phyloP scores from a whole-genome alignment of 2,113 vertebrate species.

The Xenopus laevis region DNA sequence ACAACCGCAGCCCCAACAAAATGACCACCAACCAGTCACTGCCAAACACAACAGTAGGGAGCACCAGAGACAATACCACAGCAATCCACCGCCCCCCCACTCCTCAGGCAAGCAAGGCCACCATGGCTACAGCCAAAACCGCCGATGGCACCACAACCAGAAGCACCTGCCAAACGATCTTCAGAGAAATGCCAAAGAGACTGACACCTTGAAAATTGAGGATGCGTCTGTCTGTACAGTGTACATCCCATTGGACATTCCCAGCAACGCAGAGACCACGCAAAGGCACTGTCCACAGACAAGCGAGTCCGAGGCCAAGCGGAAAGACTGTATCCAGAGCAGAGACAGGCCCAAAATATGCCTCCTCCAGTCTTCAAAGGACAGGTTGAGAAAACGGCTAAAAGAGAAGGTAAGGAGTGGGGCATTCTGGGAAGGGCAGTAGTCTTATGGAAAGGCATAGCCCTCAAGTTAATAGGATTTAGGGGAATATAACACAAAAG shows the following conservation, averaged over 20 bases:
- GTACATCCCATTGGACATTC: constrained; percentile 51
- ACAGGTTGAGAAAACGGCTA: constrained; percentile 87
- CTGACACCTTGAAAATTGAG: constrained; percentile 72
- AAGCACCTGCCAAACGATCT: constrained; percentile 66
- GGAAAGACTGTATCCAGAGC: constrained; percentile 58
- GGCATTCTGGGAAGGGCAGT: no score
- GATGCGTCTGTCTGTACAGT: constrained; percentile 54
- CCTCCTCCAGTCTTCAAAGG: constrained; percentile 93
- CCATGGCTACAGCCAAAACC: constrained; percentile 92
- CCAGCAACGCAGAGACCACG: constrained; percentile 54
- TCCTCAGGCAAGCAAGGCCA: constrained; percentile 78
- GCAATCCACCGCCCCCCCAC: constrained; percentile 67
- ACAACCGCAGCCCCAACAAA: constrained; percentile 43
- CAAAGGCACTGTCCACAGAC: constrained; percentile 53
- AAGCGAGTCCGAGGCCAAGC: constrained; percentile 51
- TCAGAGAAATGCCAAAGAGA: constrained; percentile 79
- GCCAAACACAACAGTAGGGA: constrained; percentile 74
- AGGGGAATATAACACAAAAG: no score
- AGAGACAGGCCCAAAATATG: constrained; percentile 79
- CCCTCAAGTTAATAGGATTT: no score
- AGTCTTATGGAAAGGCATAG: no score
- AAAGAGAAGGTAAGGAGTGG: constrained; percentile 83
- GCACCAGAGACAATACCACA: constrained; percentile 81
- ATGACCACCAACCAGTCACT: constrained; percentile 61
- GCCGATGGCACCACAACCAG: constrained; percentile 88